These are phyloP conservation scores for Panagrolaimus sp. DNA, from an alignment of 1,140 invertebrate species.

Conservation along the genomic window DNA sequence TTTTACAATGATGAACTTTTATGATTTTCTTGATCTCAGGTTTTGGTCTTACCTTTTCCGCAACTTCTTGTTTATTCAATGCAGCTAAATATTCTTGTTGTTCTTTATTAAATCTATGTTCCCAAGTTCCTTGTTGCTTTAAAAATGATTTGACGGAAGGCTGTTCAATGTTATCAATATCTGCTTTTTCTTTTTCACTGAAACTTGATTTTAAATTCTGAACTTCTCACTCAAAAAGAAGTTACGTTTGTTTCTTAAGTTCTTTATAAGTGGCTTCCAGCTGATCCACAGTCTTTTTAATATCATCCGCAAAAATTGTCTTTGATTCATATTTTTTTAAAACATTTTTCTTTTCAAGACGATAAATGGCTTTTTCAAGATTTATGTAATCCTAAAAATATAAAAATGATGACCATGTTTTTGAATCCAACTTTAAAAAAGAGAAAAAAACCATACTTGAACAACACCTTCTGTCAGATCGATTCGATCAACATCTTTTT, in stretches of 20 bases:
- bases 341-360: constrained; percentile 51
- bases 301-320: constrained; percentile 54
- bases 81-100: constrained; percentile 64
- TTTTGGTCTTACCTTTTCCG: constrained; percentile 47
- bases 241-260: constrained; percentile 60
- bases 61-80: constrained; percentile 62
- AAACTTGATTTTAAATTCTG: constrained; percentile 22
- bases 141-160: constrained; percentile 60
- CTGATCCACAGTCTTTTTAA: constrained; percentile 55
- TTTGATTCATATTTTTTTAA: constrained; percentile 55
- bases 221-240: not conserved
- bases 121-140: constrained; percentile 59
- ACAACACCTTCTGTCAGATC: constrained; percentile 52
- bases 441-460: not conserved
- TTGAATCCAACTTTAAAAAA: too few relatives aligned
- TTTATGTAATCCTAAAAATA: constrained; percentile 46
- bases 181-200: constrained; percentile 61
- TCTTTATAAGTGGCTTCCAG: constrained; percentile 58
- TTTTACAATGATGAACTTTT: too few relatives aligned
- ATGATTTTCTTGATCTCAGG: too few relatives aligned
- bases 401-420: too few relatives aligned
- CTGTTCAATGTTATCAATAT: constrained; percentile 60
- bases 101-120: constrained; percentile 61
- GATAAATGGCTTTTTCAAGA: constrained; percentile 50
- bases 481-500: constrained; percentile 38